Percentiles rank a stretch among this genome's conserved stretches.
These are phyloP conservation scores for Agonopterix subpropinquella DNA, from an alignment of 2,888 invertebrate species.

Conservation along the genomic window DNA sequence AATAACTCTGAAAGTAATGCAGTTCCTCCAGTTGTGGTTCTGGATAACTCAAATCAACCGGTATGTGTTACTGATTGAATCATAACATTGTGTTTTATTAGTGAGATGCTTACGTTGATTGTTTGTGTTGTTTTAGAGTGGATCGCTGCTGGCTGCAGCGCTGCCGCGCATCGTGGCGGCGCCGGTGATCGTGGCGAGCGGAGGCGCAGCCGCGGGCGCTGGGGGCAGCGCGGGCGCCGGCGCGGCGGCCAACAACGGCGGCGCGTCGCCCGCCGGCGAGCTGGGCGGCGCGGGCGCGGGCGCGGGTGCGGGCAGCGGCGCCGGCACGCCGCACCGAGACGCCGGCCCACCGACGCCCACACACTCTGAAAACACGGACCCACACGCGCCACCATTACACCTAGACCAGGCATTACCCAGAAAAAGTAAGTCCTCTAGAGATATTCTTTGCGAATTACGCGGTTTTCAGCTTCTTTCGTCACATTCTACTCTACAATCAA, in stretches of 20 bases:
- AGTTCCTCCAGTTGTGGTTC: conserved; percentile 59
- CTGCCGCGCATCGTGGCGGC: conserved; percentile 76
- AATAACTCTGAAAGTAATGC: conserved; percentile 37
- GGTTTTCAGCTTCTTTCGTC: neutral
- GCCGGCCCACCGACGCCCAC: conserved; percentile 68
- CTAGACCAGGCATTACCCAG: conserved; percentile 75
- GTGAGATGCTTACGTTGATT: neutral
- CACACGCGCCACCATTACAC: conserved; percentile 65
- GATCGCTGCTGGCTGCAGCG: conserved; percentile 80
- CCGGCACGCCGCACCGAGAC: conserved; percentile 59
- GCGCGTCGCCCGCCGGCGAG: conserved; percentile 22
- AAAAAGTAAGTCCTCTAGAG: conserved; percentile 36
- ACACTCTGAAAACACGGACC: conserved; percentile 64
- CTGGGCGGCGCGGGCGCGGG: conserved; percentile 40
- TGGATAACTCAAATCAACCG: conserved; percentile 64
- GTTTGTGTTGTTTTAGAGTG: conserved; percentile 49
- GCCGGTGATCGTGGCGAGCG: conserved; percentile 32
- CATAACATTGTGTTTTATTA: neutral
- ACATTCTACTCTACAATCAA: too few relatives aligned
- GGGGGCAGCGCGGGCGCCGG: conserved; percentile 23
- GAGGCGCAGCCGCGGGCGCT: conserved; percentile 21
- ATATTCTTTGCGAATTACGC: neutral
- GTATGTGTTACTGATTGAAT: conserved; percentile 22
- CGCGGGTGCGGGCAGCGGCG: conserved; percentile 39
- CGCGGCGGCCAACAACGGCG: conserved; percentile 28